phyloP scores from a whole-genome alignment of 2,888 invertebrate species.

The Microctonus hyperodae region DNA sequence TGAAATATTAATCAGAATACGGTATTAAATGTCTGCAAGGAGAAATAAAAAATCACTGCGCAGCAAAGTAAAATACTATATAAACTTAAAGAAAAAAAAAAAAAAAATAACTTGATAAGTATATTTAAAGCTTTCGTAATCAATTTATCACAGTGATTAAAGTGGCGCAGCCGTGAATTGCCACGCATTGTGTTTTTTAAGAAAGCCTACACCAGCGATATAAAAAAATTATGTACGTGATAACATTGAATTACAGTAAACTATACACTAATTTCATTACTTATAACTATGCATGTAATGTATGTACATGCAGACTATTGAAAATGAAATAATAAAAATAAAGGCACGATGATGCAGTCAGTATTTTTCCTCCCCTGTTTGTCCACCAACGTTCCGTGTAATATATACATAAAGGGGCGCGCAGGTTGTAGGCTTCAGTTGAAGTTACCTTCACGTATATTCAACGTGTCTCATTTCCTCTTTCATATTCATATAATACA shows the following conservation, averaged over 20 bases:
- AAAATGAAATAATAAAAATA: background rate
- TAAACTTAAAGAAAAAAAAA: background rate
- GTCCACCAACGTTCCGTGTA: conserved; percentile 20
- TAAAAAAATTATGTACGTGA: background rate
- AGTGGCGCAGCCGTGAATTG: background rate
- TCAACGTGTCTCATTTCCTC: conserved; percentile 22
- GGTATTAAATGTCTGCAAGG: background rate
- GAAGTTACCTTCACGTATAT: conserved; percentile 30
- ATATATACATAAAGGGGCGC: conserved; percentile 25
- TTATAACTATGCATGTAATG: too few relatives aligned
- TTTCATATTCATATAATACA: background rate
- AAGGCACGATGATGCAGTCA: background rate
- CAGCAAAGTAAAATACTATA: background rate
- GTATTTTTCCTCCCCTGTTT: conserved; percentile 1
- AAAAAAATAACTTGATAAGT: background rate
- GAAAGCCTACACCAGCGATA: background rate
- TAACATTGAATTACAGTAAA: background rate
- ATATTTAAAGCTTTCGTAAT: background rate
- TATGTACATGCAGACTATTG: too few relatives aligned
- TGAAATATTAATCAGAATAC: background rate
- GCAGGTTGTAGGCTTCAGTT: conserved; percentile 22
- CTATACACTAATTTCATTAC: background rate
- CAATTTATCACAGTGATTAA: background rate
- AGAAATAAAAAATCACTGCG: background rate
- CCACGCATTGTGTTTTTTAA: background rate